Evolutionary conservation across 2,113 vertebrate genomes (phyloP).

Genomic region (Tupaia tana): DNA sequence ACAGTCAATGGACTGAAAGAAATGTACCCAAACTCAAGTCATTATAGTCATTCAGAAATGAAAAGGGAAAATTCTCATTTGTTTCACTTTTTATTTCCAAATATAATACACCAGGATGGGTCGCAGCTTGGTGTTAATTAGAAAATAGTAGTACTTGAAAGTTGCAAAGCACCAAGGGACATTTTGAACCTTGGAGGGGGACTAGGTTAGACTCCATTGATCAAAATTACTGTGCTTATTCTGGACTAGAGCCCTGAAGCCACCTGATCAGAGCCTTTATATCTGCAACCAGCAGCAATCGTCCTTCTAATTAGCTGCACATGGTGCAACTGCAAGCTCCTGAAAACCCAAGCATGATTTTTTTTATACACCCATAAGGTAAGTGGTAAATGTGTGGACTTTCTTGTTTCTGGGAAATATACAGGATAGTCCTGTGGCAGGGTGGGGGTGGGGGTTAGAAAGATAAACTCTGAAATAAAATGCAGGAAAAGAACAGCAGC

Average conservation of each 20-base stretch:
- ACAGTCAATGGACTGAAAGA: slow-evolving; percentile 81
- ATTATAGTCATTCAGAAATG: background rate
- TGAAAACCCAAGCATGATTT: slow-evolving; percentile 45
- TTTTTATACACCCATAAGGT: slow-evolving; percentile 77
- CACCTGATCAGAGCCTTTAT: slow-evolving; percentile 86
- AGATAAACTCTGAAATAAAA: slow-evolving; percentile 46
- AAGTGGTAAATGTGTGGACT: slow-evolving; percentile 73
- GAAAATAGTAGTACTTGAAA: background rate
- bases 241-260: slow-evolving; percentile 84
- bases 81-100: slow-evolving; percentile 67
- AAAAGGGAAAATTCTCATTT: slow-evolving; percentile 55
- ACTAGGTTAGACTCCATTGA: slow-evolving; percentile 81
- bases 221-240: slow-evolving; percentile 87
- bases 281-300: background rate
- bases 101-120: background rate
- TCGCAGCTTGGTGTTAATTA: background rate
- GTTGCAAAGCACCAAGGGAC: background rate
- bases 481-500: background rate
- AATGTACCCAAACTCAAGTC: slow-evolving; percentile 69
- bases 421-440: background rate
- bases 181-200: slow-evolving; percentile 76
- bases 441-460: background rate
- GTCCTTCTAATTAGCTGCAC: background rate
- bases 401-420: slow-evolving; percentile 42
- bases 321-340: slow-evolving; percentile 62